phyloP scores from a whole-genome alignment of 2,113 vertebrate species.

The Platichthys flesus region DNA sequence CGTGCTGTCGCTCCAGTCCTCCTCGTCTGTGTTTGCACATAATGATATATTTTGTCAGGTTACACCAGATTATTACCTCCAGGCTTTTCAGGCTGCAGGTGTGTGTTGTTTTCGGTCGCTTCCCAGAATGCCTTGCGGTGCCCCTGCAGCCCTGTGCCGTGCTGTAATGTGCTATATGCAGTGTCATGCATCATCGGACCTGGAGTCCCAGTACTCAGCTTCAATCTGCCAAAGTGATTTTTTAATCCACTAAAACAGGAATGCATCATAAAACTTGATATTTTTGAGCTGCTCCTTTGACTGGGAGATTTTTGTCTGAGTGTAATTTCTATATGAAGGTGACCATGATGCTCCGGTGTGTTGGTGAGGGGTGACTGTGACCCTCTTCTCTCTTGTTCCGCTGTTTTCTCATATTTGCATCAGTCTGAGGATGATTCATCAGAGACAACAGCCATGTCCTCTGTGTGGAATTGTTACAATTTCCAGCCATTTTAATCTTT shows the following conservation, averaged over 20 bases:
- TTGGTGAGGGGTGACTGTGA: not conserved
- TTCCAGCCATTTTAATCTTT: slow-evolving; percentile 22
- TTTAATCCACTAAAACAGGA: slow-evolving; percentile 59
- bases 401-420: slow-evolving; percentile 7
- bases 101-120: slow-evolving; percentile 23
- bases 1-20: not conserved
- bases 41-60: slow-evolving; percentile 24
- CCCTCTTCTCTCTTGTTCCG: not conserved
- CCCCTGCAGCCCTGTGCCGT: slow-evolving; percentile 26
- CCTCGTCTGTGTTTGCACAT: not conserved
- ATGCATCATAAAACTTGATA: slow-evolving; percentile 20
- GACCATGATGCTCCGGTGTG: no score
- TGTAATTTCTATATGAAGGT: no score
- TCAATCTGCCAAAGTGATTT: slow-evolving; percentile 67
- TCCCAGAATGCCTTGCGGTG: slow-evolving; percentile 58
- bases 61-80: slow-evolving; percentile 3
- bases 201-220: slow-evolving; percentile 16
- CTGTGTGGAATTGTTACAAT: slow-evolving; percentile 5
- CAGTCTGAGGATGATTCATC: not conserved
- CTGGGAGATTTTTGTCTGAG: no score
- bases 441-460: slow-evolving; percentile 9
- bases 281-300: slow-evolving; percentile 15
- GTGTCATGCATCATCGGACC: slow-evolving; percentile 52
- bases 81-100: slow-evolving; percentile 42
- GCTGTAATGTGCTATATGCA: slow-evolving; percentile 39